These are phyloP conservation scores for Myotis davidii DNA, from an alignment of 2,113 vertebrate genomes.

Conservation along the genomic window DNA sequence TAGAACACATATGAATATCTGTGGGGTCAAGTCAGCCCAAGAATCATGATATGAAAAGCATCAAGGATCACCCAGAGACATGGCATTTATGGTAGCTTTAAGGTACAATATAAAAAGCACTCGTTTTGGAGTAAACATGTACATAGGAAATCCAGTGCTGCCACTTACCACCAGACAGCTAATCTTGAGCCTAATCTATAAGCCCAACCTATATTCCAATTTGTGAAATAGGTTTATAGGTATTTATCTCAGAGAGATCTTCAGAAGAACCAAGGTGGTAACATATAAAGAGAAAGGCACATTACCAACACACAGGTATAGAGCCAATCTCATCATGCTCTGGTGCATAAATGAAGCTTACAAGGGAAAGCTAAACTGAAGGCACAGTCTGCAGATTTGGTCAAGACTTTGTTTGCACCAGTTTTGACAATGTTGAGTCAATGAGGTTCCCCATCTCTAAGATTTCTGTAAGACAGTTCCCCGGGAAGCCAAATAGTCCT, in stretches of 20 bases:
- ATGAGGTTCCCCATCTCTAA: neutral
- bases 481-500: neutral
- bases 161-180: neutral
- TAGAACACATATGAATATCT: neutral
- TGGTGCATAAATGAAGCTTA: neutral
- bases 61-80: neutral
- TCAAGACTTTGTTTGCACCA: neutral
- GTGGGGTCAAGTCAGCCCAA: neutral
- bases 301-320: neutral
- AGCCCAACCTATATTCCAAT: neutral
- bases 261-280: neutral
- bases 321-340: neutral
- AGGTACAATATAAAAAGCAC: neutral
- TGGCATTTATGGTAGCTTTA: neutral
- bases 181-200: neutral
- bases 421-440: neutral
- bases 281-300: neutral
- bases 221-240: neutral
- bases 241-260: neutral
- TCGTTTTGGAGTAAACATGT: neutral
- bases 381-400: neutral
- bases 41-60: neutral
- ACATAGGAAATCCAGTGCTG: neutral
- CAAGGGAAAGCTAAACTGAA: neutral
- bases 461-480: neutral